Conservation (phyloP, 2,113 vertebrate species). For the Ahaetulla prasina region DNA sequence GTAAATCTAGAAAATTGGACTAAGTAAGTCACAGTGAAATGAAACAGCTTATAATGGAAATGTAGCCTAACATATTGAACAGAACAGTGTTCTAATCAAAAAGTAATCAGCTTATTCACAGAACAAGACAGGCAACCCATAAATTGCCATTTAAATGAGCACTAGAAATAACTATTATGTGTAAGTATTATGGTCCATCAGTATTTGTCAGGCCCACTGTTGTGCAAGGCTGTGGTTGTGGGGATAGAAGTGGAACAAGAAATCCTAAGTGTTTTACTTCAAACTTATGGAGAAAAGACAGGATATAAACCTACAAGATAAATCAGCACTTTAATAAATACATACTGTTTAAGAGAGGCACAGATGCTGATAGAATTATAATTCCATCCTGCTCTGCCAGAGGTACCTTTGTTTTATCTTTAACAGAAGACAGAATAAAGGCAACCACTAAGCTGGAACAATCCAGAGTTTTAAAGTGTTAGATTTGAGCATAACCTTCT, state of each 20-base stretch:
- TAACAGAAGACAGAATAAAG: background rate
- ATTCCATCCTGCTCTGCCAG: background rate
- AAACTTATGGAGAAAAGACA: background rate
- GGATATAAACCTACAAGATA: background rate
- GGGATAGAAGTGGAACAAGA: background rate
- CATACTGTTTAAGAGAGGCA: background rate
- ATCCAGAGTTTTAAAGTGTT: background rate
- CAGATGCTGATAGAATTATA: background rate
- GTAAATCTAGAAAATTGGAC: background rate
- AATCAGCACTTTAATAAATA: background rate
- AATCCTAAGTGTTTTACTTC: background rate
- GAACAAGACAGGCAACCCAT: background rate
- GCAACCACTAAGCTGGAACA: background rate
- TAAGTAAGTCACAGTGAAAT: background rate
- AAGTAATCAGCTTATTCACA: background rate
- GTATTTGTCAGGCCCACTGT: background rate
- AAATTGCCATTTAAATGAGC: background rate
- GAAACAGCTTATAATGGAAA: background rate
- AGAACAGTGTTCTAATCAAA: background rate
- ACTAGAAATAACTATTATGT: background rate
- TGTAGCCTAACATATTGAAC: background rate
- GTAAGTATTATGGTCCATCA: background rate
- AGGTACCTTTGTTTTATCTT: background rate
- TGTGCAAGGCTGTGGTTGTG: background rate
- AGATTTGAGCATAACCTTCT: background rate